phyloP scores from a whole-genome alignment of 2,888 invertebrate species.

The Drosophila cognata region DNA sequence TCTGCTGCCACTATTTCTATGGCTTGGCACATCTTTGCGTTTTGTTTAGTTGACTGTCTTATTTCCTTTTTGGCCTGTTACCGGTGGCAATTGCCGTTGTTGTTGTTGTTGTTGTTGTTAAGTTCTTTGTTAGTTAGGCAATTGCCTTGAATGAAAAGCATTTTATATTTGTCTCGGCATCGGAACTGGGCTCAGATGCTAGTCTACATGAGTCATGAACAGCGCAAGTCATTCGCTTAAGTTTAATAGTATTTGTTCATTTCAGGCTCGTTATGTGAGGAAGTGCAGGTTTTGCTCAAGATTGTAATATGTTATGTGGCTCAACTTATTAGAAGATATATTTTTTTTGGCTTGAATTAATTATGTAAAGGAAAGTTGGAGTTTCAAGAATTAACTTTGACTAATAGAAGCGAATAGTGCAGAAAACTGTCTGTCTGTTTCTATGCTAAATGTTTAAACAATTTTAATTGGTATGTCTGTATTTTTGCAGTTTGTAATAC shows the following conservation, averaged over 20 bases:
- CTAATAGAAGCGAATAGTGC: background rate
- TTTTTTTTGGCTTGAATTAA: background rate
- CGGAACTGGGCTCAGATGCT: constrained; percentile 35
- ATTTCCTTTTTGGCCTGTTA: constrained; percentile 51
- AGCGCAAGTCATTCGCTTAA: constrained; percentile 46
- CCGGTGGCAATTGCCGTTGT: constrained; percentile 40
- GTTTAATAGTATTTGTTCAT: constrained; percentile 71
- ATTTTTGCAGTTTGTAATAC: background rate
- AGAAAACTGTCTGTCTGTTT: background rate
- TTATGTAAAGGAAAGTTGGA: background rate
- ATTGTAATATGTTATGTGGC: constrained; percentile 32
- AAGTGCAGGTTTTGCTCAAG: constrained; percentile 39
- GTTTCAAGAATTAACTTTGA: background rate
- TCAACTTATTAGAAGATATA: constrained; percentile 10
- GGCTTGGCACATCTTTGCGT: constrained; percentile 71
- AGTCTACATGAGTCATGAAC: background rate
- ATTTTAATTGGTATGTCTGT: background rate
- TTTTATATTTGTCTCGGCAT: constrained; percentile 54
- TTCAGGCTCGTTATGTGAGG: constrained; percentile 39
- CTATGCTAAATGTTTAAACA: background rate
- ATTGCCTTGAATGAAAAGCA: constrained; percentile 69
- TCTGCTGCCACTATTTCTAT: constrained; percentile 45
- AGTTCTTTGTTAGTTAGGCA: constrained; percentile 57
- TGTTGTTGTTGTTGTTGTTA: constrained; percentile 28
- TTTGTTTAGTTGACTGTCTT: constrained; percentile 70